Evolutionary conservation across 2,797 vertebrate genomes (phyloP), one percentile per base, ranked within the genome.

Genomic region (Chelidonichthys spinosus): DNA sequence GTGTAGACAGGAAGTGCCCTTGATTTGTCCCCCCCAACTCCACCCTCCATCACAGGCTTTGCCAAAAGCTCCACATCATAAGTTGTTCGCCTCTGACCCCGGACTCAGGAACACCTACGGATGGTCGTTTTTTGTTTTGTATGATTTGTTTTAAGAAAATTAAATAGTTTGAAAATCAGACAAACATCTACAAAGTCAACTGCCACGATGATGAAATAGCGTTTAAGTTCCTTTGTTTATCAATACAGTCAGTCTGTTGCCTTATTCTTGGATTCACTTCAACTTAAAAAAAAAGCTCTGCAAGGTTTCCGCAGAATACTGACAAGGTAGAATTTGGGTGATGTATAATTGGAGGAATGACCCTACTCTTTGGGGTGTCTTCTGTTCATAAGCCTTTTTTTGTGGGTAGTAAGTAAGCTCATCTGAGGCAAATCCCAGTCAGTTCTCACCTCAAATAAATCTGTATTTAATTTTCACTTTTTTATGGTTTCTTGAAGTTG

Each of bases 1-100:
- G 98, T 85, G 98, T 99, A 84, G 98, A 99, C 94, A 96, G 98
- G 89, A 99, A 99, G 94, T 99, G 98, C 69, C 98, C 98, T 83
- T 99, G 92, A 96, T 89, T 79, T 78, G 40, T 84, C 50, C 72
- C 50, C 72, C 75, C 83, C 69, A 81, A 25, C 44, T 14, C 55
- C 36, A 15, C 14, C 33, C 36, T 36, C 13, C 7, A 6, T 65
- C 33, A 32, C 62, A 4, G 15, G 80, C 62, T 78, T 84, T 71
- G 77, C 70, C 64, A 79, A 62, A 74, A 79, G 44, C 69, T 83
- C 65, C 69, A 32, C 67, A 56, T 83, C 60, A 67, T 25, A 52
- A 72, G 77, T 85, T 63, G 47, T 87, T 86, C 86, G 81, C 66
- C 78, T 85, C 82, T 76, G 72, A 80, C 85, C 95, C 94, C 85